phyloP scores from a whole-genome alignment of 2,888 invertebrate genomes.

The Machimus rusticus region DNA sequence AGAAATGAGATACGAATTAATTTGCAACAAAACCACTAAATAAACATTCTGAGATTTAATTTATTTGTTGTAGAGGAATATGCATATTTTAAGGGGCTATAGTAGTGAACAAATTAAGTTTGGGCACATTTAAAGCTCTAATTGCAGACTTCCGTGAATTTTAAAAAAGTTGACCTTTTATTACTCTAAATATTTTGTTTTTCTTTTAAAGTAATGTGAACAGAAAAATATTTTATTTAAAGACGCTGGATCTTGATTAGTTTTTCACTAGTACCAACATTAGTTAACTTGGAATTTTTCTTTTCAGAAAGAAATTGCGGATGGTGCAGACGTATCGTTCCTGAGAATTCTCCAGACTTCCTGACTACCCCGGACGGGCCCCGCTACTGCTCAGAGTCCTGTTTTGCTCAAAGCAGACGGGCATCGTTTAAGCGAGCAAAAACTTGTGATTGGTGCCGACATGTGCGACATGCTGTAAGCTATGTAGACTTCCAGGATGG shows the following conservation, averaged over 20 bases:
- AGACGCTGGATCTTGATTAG: neutral
- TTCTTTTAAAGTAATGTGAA: no score
- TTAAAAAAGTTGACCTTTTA: no score
- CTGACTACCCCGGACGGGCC: constrained; percentile 63
- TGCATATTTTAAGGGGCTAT: no score
- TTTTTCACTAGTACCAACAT: neutral
- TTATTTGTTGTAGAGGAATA: no score
- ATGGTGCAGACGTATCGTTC: constrained; percentile 76
- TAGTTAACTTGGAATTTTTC: constrained; percentile 24
- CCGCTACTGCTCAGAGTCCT: constrained; percentile 82
- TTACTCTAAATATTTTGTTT: no score
- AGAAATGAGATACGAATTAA: no score
- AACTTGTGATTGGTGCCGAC: constrained; percentile 93
- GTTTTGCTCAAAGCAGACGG: constrained; percentile 87
- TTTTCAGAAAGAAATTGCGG: constrained; percentile 71
- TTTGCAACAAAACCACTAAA: no score
- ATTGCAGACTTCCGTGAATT: no score
- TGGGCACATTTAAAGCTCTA: no score
- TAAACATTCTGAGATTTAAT: no score
- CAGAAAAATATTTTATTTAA: no score
- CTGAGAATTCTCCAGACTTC: constrained; percentile 67
- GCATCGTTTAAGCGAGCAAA: constrained; percentile 91
- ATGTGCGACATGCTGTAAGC: constrained; percentile 87
- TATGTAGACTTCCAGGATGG: constrained; percentile 93
- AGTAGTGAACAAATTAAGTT: no score